Base-by-base conservation (phyloP, 2,113 vertebrate genomes). In the Jaculus jaculus region DNA sequence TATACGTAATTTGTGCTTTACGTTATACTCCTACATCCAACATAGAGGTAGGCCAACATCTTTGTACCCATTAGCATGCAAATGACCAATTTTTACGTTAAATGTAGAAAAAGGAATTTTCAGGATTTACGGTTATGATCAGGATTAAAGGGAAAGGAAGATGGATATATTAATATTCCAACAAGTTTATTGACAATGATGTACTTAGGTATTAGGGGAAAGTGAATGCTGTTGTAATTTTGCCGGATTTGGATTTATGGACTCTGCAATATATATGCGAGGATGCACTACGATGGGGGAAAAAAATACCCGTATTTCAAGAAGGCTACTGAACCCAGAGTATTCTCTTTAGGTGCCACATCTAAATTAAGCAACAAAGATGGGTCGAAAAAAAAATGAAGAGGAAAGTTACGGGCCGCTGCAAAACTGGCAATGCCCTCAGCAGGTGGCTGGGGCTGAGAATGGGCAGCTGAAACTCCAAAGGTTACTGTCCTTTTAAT, bases 21-120 rank as follows among this genome's bases (percentile, higher is more conserved):
- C 24, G 3, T 18, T 87, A 66, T 87, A 81, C 82, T 87, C 23
- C 37, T 89, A 47, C 42, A 47, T 32, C 24, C 63, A 15, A 24
- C 42, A 47, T 47, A 47, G 42, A 75, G 34, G 58, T 74, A 85
- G 71, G 30, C 26, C 58, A 86, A 71, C 20, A 37, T 69, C 75
- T 51, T 80, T 37, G 7, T 23, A 82, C 73, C 39, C 39, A 77
- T 73, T 34, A 77, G 51, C 47, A 63, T 3, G 37, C 71, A 83
- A 87, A n/a, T 71, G n/a, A 86, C 26, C 78, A 85, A 60, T 63
- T 89, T n/a, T 77, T 7, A 71, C 82, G 65, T 87, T 86, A 87
- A 92, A 85, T 63, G 60, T 66, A 83, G 17, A 60, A 90, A 88
- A 85, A 2, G 30, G 73, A 80, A 42, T 2, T 71, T 60, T 73